Evolutionary conservation across 2,888 invertebrate genomes (phyloP).

Genomic region (Troglohyphantes excavatus): DNA sequence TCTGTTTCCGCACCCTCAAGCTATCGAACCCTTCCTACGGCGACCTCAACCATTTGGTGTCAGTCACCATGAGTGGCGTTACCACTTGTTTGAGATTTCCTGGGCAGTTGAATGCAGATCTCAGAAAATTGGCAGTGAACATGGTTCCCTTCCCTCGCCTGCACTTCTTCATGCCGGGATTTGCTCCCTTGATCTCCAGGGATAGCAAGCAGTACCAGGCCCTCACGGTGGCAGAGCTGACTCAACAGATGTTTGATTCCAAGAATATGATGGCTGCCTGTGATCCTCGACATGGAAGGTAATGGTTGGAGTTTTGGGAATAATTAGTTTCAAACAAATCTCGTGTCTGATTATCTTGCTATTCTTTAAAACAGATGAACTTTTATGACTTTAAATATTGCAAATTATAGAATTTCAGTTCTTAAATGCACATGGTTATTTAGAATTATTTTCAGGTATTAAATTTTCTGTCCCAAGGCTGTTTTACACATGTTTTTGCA

Average conservation of each 20-base stretch:
- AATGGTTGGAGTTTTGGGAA: no score
- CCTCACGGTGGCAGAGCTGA: slow-evolving; percentile 83
- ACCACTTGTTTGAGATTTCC: slow-evolving; percentile 95
- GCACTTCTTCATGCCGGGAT: slow-evolving; percentile 81
- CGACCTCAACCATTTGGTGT: slow-evolving; percentile 84
- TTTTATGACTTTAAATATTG: no score
- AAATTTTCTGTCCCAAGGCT: no score
- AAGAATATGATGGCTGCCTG: slow-evolving; percentile 85
- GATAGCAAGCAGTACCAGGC: slow-evolving; percentile 82
- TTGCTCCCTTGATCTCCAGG: slow-evolving; percentile 80
- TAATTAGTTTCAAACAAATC: no score
- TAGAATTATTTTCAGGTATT: no score
- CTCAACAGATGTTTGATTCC: slow-evolving; percentile 84
- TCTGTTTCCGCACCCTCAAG: slow-evolving; percentile 89
- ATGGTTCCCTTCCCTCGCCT: slow-evolving; percentile 98
- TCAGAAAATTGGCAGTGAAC: slow-evolving; percentile 95
- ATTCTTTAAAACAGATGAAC: no score
- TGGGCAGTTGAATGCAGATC: slow-evolving; percentile 95
- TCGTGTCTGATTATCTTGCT: no score
- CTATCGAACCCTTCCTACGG: slow-evolving; percentile 84
- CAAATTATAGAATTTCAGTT: no score
- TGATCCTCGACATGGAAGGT: slow-evolving; percentile 84
- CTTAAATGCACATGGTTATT: no score
- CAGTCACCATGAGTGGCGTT: slow-evolving; percentile 91
- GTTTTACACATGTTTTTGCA: no score